These are phyloP conservation scores for Oncopeltus fasciatus DNA, from an alignment of 1,140 invertebrate genomes.

Conservation along the genomic window DNA sequence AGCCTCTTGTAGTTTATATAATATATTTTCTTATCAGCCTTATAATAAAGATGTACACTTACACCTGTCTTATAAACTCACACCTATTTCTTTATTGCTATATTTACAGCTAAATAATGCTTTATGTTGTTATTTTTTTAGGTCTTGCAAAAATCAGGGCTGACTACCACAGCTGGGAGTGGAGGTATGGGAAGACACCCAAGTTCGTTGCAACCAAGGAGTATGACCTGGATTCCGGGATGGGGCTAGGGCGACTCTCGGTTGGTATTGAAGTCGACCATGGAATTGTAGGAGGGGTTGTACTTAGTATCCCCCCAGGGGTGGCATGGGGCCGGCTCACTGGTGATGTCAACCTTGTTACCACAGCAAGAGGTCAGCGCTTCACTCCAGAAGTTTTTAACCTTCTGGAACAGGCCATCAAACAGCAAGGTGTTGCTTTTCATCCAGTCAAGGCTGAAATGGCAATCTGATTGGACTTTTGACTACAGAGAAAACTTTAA, in stretches of 20 bases:
- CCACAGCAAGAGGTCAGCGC: not conserved
- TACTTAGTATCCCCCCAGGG: constrained; percentile 22
- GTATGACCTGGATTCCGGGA: not conserved
- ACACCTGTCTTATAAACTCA: not conserved
- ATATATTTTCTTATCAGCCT: not conserved
- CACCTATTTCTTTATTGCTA: not conserved
- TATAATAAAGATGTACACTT: not conserved
- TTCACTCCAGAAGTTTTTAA: not conserved
- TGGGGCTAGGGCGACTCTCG: constrained; percentile 1
- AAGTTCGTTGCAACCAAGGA: constrained; percentile 49
- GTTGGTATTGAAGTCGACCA: constrained; percentile 23
- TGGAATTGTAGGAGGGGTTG: constrained; percentile 24
- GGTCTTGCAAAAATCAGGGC: constrained; percentile 47
- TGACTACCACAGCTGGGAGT: constrained; percentile 66
- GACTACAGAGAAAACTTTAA: too few relatives aligned
- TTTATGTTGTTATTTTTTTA: constrained; percentile 31
- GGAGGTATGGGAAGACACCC: constrained; percentile 78
- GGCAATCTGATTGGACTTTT: not conserved
- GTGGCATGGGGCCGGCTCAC: constrained; percentile 8
- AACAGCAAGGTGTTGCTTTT: not conserved
- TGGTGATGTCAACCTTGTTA: not conserved
- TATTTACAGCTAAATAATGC: too few relatives aligned
- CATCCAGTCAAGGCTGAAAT: not conserved
- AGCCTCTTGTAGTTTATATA: too few relatives aligned
- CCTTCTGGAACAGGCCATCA: not conserved